Percentiles rank a stretch among this genome's conserved stretches.
These are phyloP conservation scores for Plagiodera versicolora DNA, from an alignment of 2,888 invertebrate genomes.

Conservation along the genomic window DNA sequence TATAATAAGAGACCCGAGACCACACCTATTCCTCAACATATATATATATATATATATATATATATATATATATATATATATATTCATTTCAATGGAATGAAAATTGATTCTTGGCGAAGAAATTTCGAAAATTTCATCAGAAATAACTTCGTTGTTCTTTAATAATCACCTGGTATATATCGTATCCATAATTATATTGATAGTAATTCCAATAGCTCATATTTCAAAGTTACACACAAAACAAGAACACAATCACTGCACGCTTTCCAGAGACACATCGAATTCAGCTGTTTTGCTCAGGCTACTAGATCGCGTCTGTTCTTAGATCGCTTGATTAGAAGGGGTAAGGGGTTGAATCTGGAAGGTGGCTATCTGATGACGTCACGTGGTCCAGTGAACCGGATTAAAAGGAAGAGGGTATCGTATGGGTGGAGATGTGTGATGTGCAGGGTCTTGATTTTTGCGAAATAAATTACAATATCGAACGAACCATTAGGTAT, in stretches of 20 bases:
- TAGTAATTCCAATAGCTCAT: slow-evolving; percentile 35
- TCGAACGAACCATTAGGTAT: too few relatives aligned
- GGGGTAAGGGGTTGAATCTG: slow-evolving; percentile 39
- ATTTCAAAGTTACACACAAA: slow-evolving; percentile 3
- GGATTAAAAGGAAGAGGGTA: slow-evolving; percentile 36
- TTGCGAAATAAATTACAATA: too few relatives aligned
- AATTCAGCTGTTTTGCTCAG: slow-evolving; percentile 24
- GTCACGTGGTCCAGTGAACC: slow-evolving; percentile 43
- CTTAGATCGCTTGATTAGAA: slow-evolving; percentile 31
- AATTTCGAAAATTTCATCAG: too few relatives aligned
- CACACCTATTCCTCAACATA: too few relatives aligned
- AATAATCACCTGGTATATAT: slow-evolving; percentile 19
- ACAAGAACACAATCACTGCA: slow-evolving; percentile 16
- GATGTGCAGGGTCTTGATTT: not conserved
- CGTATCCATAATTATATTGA: slow-evolving; percentile 26
- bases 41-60: too few relatives aligned
- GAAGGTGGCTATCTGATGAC: slow-evolving; percentile 38
- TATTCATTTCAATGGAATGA: too few relatives aligned
- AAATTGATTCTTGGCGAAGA: too few relatives aligned
- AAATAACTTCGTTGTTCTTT: too few relatives aligned
- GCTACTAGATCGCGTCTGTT: slow-evolving; percentile 22
- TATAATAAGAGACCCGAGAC: too few relatives aligned
- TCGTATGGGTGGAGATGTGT: slow-evolving; percentile 17
- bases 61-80: too few relatives aligned
- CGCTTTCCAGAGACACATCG: not conserved